A percentile compares a stretch with the other conserved stretches of the same genome.
phyloP scores from a whole-genome alignment of 1,140 invertebrate species.

The Lepidostoma basale region DNA sequence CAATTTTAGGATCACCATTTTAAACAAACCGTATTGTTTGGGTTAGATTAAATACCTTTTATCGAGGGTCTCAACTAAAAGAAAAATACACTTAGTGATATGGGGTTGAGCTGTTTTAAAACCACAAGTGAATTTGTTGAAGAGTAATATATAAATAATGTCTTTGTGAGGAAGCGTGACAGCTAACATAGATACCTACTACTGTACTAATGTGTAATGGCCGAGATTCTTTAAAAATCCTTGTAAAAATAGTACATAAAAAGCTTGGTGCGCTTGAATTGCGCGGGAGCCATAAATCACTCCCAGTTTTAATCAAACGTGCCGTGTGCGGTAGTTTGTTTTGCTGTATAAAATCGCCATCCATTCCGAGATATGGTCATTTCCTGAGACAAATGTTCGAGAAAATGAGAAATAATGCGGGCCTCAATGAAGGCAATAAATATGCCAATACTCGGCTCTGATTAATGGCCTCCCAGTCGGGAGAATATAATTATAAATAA shows the following conservation, averaged over 20 bases:
- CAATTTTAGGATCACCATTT: neutral
- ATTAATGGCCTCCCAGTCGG: slow-evolving; percentile 36
- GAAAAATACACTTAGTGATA: neutral
- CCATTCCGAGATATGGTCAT: neutral
- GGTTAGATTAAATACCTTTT: neutral
- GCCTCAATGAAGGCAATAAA: slow-evolving; percentile 40
- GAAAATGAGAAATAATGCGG: slow-evolving; percentile 41
- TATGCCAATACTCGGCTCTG: slow-evolving; percentile 40
- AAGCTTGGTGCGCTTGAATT: neutral
- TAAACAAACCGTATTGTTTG: neutral
- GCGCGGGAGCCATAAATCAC: neutral
- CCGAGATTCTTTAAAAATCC: too few species aligned
- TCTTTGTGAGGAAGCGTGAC: too few species aligned
- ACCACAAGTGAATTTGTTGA: too few species aligned
- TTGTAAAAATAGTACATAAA: too few species aligned
- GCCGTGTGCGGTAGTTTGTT: neutral
- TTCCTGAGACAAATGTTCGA: slow-evolving; percentile 29
- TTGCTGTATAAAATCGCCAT: neutral
- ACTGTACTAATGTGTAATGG: too few species aligned
- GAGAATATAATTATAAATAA: too few species aligned
- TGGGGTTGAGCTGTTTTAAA: neutral
- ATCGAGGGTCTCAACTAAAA: neutral
- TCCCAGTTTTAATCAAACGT: neutral
- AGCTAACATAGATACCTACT: too few species aligned
- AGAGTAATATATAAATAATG: too few species aligned